Evolutionary conservation across 2,888 invertebrate species (phyloP), one percentile per base, ranked within the genome.

Genomic region (Temnothorax unifasciatus): DNA sequence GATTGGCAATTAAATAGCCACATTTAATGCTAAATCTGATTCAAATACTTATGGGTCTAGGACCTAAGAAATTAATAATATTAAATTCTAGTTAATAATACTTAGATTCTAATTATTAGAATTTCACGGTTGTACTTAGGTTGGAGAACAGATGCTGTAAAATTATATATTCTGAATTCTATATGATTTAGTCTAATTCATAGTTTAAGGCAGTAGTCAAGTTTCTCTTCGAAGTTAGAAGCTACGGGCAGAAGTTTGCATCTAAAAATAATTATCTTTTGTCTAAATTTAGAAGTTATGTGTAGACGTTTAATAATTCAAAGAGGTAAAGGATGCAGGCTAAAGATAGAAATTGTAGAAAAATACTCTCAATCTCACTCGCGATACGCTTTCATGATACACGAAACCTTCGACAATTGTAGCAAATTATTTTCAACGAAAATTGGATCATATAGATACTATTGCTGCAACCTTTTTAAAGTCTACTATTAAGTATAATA

Each of bases 241-340:
- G 18, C 29, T 41, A 57, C 21, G 54, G 18, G 59, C 18, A 59
- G 25, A 44, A 3, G 29, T 29, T 15, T 9, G 9, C 3, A 9
- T 21, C 18, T 21, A 75, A 63, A 66, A 76, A 76, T 76, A 52
- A 25, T n/a, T 41, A 25, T 66, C 66, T 76, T 75, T 66, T 76
- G 25, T 25, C 25, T 76, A 66, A 66, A 52, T 13, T 76, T 52
- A 66, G 21, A 69, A 15, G 8, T 71, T 64, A 61, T 13, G 71
- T 38, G 13, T 44, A 18, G 25, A 50, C 11, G 11, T 13, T 57
- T 54, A 77, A 77, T 68, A 57, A 77, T 29, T 68, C 29, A 21
- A 54, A 57, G 6, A 57, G 15, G 13, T 34, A 9, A 34, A 75
- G 9, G 52, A 76, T 0, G 8, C 41, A 29, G 18, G 5, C 15